Conservation (phyloP, 2,888 invertebrate genomes). For the Cephonodes hylas region DNA sequence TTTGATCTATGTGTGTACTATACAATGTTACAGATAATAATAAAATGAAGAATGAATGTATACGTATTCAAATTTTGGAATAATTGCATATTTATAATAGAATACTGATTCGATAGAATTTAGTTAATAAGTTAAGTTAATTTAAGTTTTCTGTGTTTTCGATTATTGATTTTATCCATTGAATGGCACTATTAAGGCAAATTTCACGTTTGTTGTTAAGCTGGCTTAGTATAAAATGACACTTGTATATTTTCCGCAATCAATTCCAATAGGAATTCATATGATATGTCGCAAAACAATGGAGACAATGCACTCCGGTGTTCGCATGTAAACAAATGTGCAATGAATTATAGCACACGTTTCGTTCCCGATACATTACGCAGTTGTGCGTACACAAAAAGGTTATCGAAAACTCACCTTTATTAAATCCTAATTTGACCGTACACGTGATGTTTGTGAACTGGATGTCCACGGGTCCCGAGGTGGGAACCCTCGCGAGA, state of each 20-base stretch:
- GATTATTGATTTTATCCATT: background rate
- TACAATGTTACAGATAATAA: background rate
- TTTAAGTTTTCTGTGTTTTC: too few relatives aligned
- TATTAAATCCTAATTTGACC: slow-evolving; percentile 86
- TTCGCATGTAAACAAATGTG: background rate
- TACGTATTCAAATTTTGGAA: too few relatives aligned
- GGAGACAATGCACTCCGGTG: background rate
- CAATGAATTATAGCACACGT: background rate
- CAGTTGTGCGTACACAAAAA: background rate
- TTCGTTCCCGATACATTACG: background rate
- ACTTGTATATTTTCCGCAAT: background rate
- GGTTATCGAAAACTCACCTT: slow-evolving; percentile 78
- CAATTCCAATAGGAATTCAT: background rate
- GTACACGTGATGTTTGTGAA: slow-evolving; percentile 88
- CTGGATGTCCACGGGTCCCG: slow-evolving; percentile 84
- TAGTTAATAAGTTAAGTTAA: too few relatives aligned
- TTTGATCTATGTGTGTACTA: background rate
- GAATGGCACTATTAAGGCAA: background rate
- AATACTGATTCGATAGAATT: too few relatives aligned
- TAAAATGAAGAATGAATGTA: too few relatives aligned
- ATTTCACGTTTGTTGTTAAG: background rate
- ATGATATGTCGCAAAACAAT: background rate
- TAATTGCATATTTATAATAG: too few relatives aligned
- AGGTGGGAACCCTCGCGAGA: slow-evolving; percentile 47
- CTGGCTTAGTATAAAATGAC: background rate